Base-by-base conservation (phyloP, 2,888 invertebrate species). In the Eledona agricola region DNA sequence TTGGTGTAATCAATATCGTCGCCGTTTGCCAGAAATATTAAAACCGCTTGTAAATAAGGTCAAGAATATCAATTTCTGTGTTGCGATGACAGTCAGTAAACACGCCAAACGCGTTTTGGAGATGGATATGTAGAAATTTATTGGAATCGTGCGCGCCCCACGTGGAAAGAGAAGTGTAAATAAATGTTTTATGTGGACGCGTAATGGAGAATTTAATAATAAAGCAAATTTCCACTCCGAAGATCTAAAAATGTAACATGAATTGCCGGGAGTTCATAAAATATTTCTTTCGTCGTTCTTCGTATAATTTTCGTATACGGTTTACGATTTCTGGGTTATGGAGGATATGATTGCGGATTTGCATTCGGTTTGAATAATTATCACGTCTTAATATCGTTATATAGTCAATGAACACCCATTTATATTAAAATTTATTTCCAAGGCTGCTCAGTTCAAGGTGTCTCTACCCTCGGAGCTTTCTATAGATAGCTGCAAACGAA, bases 1-100 rank as follows among this genome's bases (percentile, higher is more conserved):
- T 6, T 9, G 7, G 22, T 13, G 42, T 20, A 42, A 42, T 42
- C 42, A 16, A 42, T 42, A 29, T 7, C 9, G n/a, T n/a, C n/a
- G n/a, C 22, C 37, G 7, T 23, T 23, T 23, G 23, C 37, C 35
- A 35, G 20, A 1, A 3, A 13, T 29, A 42, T 42, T 42, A 42
- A 42, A 29, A 42, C 6, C 19, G 11, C 40, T 40, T 40, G 40
- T 29, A 37, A 37, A 37, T 37, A 42, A 42, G 42, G 42, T 29
- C 42, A 31, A 31, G 31, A 19, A 19, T 42, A 42, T 42, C 42
- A 29, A 28, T 20, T 42, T 31, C 29, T 17, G 17, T 16, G 25
- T 13, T 38, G 20, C 11, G 28, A 9, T 37, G 37, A 37, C 37
- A 23, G 20, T 5, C 35, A 37, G 25, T 37, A 13, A 13, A 4